Conservation (phyloP, 2,888 invertebrate genomes). For the Cantharis rustica region DNA sequence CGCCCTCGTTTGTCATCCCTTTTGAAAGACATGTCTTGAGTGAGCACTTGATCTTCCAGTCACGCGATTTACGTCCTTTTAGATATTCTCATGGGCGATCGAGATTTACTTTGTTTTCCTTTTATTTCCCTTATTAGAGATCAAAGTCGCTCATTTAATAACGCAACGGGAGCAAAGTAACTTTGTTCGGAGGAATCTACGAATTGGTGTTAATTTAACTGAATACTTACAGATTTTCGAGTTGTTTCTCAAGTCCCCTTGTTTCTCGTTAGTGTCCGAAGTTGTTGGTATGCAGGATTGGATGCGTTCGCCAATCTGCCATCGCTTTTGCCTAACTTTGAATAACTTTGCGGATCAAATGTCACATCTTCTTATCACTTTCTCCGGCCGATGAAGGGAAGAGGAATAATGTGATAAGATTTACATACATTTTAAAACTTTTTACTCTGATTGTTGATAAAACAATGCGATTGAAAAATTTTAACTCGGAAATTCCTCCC, state of each 20-base stretch:
- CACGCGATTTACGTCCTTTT: constrained; percentile 22
- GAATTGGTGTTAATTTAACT: background rate
- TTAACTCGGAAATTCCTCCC: background rate
- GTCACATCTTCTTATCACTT: constrained; percentile 29
- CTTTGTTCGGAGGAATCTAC: background rate
- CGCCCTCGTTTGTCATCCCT: constrained; percentile 25
- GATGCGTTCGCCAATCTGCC: constrained; percentile 44
- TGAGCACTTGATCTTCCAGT: constrained; percentile 26
- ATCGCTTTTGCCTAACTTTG: constrained; percentile 37
- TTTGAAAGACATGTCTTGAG: constrained; percentile 24
- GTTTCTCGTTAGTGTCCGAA: constrained; percentile 30
- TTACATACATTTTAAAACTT: background rate
- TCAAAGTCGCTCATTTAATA: background rate
- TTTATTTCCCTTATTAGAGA: background rate
- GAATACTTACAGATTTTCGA: background rate
- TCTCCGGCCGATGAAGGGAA: background rate
- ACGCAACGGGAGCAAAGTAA: background rate
- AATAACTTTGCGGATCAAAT: constrained; percentile 39
- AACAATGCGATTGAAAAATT: background rate
- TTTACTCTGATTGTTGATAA: background rate
- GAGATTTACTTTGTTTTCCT: constrained; percentile 5
- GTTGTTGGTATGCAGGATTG: constrained; percentile 40
- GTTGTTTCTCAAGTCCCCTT: background rate
- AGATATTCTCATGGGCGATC: constrained; percentile 12
- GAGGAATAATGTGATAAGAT: background rate